Evolutionary conservation across 2,113 vertebrate genomes (phyloP).

Genomic region (Lethenteron camtschaticum): DNA sequence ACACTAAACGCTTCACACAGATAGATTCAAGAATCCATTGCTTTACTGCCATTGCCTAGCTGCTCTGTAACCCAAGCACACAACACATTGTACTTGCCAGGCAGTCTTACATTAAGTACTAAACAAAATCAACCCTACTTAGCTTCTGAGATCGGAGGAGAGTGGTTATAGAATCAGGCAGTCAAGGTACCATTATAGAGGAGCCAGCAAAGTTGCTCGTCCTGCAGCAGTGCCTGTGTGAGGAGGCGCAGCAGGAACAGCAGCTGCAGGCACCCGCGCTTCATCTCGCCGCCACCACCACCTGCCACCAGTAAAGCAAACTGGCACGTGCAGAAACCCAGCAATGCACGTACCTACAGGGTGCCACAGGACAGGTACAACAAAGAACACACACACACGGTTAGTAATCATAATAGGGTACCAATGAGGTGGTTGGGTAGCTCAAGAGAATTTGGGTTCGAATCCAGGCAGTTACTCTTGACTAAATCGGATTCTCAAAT

Average conservation of each 20-base stretch:
- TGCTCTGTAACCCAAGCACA: neutral
- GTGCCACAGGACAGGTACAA: no score
- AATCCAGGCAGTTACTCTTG: no score
- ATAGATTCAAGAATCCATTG: neutral
- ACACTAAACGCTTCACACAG: neutral
- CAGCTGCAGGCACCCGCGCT: conserved; percentile 24
- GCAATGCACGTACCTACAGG: no score
- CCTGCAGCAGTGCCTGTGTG: conserved; percentile 39
- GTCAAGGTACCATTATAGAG: conserved; percentile 35
- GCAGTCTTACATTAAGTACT: neutral
- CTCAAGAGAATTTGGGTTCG: no score
- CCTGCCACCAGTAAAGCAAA: no score
- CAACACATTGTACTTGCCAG: neutral
- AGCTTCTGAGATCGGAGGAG: neutral
- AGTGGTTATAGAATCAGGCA: neutral
- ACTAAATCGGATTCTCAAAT: no score
- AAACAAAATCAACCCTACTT: neutral
- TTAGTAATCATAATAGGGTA: no score
- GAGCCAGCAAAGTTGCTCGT: conserved; percentile 43
- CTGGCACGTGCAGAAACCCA: no score
- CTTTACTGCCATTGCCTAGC: neutral
- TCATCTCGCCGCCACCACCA: no score
- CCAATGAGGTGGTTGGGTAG: no score
- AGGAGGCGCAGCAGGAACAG: conserved; percentile 30
- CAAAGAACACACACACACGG: no score